These are phyloP conservation scores for Microcebus griseorufus DNA, from an alignment of 2,113 vertebrate genomes.

Conservation along the genomic window DNA sequence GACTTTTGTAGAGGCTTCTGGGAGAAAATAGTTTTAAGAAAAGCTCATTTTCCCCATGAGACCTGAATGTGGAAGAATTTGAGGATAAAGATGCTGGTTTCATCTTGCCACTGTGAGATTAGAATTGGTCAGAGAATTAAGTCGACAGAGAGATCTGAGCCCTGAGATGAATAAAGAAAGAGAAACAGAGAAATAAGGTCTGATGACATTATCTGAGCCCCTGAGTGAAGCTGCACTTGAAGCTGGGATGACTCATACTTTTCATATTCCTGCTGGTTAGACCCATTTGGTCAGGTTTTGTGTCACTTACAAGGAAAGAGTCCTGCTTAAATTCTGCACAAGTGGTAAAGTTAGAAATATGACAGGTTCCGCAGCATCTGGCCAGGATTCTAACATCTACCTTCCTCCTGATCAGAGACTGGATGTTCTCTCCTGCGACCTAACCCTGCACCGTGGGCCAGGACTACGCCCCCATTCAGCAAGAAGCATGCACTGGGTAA, in stretches of 20 bases:
- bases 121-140: neutral
- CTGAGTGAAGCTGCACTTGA: neutral
- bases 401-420: neutral
- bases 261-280: neutral
- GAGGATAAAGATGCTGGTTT: neutral
- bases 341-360: neutral
- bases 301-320: neutral
- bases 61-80: neutral
- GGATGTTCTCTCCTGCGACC: neutral
- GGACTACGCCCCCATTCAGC: fast-evolving
- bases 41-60: too few relatives aligned
- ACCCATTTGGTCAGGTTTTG: neutral
- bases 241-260: neutral
- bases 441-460: too few relatives aligned
- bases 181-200: neutral
- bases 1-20: neutral
- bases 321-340: neutral
- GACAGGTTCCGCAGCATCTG: neutral
- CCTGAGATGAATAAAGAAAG: neutral
- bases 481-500: neutral
- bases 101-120: neutral
- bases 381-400: neutral
- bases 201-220: neutral
- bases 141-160: neutral
- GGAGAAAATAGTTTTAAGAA: neutral